These are phyloP conservation scores for Oreotrochilus melanogaster DNA, from an alignment of 2,113 vertebrate species.

Conservation along the genomic window DNA sequence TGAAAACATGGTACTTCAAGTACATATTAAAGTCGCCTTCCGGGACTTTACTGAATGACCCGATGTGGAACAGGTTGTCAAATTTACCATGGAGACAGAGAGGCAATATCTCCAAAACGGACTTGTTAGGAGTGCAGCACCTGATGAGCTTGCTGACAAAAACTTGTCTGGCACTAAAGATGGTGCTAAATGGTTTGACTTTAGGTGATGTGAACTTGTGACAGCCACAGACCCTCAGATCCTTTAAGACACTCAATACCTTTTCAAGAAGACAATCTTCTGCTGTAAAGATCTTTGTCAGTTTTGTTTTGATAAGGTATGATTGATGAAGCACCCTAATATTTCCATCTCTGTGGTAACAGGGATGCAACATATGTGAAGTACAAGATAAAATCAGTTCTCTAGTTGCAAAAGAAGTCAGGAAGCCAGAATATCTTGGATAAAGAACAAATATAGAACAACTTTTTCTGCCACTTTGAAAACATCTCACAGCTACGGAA, in stretches of 20 bases:
- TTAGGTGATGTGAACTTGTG: not conserved
- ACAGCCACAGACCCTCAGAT: not conserved
- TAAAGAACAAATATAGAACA: constrained; percentile 37
- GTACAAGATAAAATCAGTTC: not conserved
- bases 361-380: not conserved
- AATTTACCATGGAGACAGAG: not conserved
- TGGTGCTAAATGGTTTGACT: not conserved
- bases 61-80: not conserved
- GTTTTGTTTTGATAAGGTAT: not conserved
- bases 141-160: not conserved
- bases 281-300: not conserved
- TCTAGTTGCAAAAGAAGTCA: not conserved
- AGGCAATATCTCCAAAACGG: not conserved
- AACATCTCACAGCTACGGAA: constrained; percentile 59
- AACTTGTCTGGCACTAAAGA: not conserved
- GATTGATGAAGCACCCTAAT: not conserved
- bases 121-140: not conserved
- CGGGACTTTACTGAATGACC: not conserved
- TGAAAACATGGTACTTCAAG: not conserved
- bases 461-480: constrained; percentile 35
- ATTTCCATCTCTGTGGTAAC: not conserved
- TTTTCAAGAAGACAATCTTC: not conserved
- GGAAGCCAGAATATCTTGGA: constrained; percentile 38
- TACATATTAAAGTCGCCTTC: not conserved
- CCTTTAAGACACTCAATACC: not conserved